Percentiles rank a stretch among this genome's conserved stretches.
phyloP scores from a whole-genome alignment of 2,888 invertebrate genomes.

The Hetaerina titia region DNA sequence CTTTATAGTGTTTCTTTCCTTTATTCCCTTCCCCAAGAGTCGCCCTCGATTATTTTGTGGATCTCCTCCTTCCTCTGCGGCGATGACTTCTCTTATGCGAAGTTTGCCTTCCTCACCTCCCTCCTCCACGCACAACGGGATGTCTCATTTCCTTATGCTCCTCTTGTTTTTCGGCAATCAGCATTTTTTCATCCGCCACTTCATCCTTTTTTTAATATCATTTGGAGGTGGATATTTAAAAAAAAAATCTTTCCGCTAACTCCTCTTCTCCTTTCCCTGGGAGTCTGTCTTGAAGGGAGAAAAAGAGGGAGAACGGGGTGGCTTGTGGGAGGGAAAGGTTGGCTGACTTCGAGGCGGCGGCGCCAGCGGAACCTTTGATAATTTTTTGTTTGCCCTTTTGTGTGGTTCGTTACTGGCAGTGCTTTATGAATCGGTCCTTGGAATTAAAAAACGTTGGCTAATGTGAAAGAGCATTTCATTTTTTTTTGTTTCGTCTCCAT shows the following conservation, averaged over 20 bases:
- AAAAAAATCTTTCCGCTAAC: neutral
- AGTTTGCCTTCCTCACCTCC: neutral
- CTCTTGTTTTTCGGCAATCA: conserved; percentile 43
- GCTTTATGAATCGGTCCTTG: neutral
- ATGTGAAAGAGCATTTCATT: conserved; percentile 8
- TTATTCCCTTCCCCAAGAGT: neutral
- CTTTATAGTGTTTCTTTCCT: neutral
- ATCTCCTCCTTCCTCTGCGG: neutral
- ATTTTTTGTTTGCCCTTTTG: neutral
- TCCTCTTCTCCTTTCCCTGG: neutral
- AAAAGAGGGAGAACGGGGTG: neutral
- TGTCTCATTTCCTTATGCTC: conserved; percentile 28
- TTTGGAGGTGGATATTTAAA: conserved; percentile 43
- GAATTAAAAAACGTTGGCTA: neutral
- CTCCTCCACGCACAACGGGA: neutral
- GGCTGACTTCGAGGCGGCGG: neutral
- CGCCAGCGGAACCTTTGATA: conserved; percentile 2
- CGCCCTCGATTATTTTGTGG: neutral
- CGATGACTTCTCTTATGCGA: neutral
- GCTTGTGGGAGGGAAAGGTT: neutral
- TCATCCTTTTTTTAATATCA: conserved; percentile 44
- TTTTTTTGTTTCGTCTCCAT: conserved; percentile 27
- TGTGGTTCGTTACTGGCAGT: neutral
- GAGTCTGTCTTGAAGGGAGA: neutral
- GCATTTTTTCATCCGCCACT: conserved; percentile 29